These are phyloP conservation scores for Xenopus tropicalis DNA, from an alignment of 2,113 vertebrate species.

Conservation along the genomic window UCB_Xtro_10.0 CM004451.2:50992001-50992500, in stretches of 20 bases:
- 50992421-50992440: slow-evolving; percentile 67
- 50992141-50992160: neutral
- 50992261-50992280: slow-evolving; percentile 73
- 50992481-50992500: slow-evolving; percentile 77
- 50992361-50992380: slow-evolving; percentile 52
- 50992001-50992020: neutral
- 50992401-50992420: slow-evolving; percentile 61
- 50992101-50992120: neutral
- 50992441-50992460: slow-evolving; percentile 73
- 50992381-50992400: slow-evolving; percentile 68
- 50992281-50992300: slow-evolving; percentile 84
- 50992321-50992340: slow-evolving; percentile 72
- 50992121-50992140: neutral
- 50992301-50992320: slow-evolving; percentile 91
- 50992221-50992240: slow-evolving; percentile 70
- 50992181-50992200: slow-evolving; percentile 85
- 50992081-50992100: slow-evolving; percentile 4
- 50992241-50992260: slow-evolving; percentile 60
- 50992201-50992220: slow-evolving; percentile 79
- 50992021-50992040: slow-evolving; percentile 9
- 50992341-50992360: slow-evolving; percentile 76
- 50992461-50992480: slow-evolving; percentile 72
- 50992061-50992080: slow-evolving; percentile 13
- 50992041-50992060: neutral
- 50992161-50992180: neutral